A percentile compares a stretch with the other conserved stretches of the same genome.
Evolutionary conservation across 2,888 invertebrate genomes (phyloP).

Genomic region (Atethmia centrago): DNA sequence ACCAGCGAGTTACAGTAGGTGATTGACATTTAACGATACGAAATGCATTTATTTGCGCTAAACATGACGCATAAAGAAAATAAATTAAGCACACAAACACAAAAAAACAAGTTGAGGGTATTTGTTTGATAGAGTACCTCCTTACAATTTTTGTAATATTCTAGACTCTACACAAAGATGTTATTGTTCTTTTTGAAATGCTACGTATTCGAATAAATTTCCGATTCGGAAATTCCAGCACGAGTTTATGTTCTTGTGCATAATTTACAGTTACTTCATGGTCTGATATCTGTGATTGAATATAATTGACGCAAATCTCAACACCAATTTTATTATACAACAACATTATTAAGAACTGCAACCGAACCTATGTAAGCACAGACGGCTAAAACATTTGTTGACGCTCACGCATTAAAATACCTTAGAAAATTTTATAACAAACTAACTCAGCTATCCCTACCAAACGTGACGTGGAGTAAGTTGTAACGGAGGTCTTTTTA

Average conservation of each 20-base stretch:
- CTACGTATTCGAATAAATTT: not conserved
- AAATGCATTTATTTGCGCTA: not conserved
- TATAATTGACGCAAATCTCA: not conserved
- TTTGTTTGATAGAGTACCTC: not conserved
- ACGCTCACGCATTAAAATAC: not conserved
- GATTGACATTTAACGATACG: not conserved
- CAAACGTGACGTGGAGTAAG: not conserved
- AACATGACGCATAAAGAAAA: not conserved
- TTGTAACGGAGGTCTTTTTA: no score
- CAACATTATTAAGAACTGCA: not conserved
- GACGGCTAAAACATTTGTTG: not conserved
- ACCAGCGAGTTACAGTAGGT: conserved; percentile 1
- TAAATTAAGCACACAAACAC: not conserved
- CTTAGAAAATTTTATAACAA: not conserved
- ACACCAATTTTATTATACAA: not conserved
- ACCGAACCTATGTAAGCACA: not conserved
- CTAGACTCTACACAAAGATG: not conserved
- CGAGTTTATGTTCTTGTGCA: not conserved
- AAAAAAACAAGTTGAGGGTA: not conserved
- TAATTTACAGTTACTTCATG: not conserved
- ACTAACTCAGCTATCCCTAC: not conserved
- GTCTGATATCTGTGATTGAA: not conserved
- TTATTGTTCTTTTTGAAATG: not conserved
- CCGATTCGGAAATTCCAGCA: not conserved
- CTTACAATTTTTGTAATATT: not conserved